These are phyloP conservation scores for Tromatobia lineatoria DNA, from an alignment of 2,888 invertebrate genomes.

Conservation along the genomic window DNA sequence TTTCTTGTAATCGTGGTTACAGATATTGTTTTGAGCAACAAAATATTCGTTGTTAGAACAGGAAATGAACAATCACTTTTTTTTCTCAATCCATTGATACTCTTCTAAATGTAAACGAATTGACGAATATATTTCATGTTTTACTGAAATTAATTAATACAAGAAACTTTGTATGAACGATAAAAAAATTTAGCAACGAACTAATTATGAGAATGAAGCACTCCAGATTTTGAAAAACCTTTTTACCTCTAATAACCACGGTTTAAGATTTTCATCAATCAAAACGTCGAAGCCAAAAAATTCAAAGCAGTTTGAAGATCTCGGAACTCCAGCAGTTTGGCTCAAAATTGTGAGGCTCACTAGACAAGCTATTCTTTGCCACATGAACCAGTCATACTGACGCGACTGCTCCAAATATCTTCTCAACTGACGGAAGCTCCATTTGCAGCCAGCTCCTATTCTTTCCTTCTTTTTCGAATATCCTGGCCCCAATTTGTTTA, in stretches of 20 bases:
- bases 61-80: no score
- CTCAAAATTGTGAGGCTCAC: conserved; percentile 92
- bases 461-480: conserved; percentile 94
- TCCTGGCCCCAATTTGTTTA: conserved; percentile 95
- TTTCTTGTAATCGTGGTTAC: background rate
- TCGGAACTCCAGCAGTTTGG: conserved; percentile 90
- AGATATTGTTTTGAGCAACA: no score
- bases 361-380: conserved; percentile 92
- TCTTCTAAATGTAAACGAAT: no score
- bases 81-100: no score
- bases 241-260: conserved; percentile 95
- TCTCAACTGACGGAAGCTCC: conserved; percentile 93
- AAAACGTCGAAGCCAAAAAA: conserved; percentile 97
- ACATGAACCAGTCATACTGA: conserved; percentile 92
- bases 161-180: no score
- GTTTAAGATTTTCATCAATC: conserved; percentile 93
- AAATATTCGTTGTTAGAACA: no score
- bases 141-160: no score
- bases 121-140: no score
- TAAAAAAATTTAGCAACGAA: no score
- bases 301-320: conserved; percentile 93
- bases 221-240: no score
- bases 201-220: no score
- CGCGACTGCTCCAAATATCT: conserved; percentile 91
- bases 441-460: conserved; percentile 94